Evolutionary conservation across 2,797 vertebrate species (phyloP).

Genomic region (Myotis vivesi): DNA sequence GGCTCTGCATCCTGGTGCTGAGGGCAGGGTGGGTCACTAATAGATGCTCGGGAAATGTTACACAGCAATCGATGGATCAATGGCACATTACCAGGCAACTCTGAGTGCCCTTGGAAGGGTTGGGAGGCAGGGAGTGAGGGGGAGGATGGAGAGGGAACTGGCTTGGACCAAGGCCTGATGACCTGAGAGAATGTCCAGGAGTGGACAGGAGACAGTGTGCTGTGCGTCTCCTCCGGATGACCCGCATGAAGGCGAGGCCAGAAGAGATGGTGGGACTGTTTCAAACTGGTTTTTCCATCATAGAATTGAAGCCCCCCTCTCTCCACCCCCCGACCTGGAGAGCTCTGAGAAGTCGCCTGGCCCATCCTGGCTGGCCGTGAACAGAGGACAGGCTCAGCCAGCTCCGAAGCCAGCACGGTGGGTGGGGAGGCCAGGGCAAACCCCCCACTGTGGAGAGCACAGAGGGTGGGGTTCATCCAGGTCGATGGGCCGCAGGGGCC

Average conservation of each 20-base stretch:
- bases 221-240: background rate
- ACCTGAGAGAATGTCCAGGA: background rate
- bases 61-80: background rate
- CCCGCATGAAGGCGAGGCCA: background rate
- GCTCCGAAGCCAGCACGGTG: background rate
- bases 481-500: background rate
- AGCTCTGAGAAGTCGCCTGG: background rate
- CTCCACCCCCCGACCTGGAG: too few species aligned
- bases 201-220: background rate
- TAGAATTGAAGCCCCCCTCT: background rate
- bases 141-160: background rate
- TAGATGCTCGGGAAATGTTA: conserved; percentile 7
- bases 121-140: background rate
- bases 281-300: background rate
- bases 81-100: background rate
- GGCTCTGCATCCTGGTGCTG: fast-evolving
- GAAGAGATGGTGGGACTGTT: background rate
- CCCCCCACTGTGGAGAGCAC: background rate
- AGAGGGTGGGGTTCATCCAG: background rate
- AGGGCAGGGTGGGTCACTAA: background rate
- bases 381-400: background rate
- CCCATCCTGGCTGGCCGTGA: background rate
- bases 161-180: background rate
- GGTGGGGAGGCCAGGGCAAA: background rate
- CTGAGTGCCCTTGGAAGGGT: background rate